Base-by-base conservation (phyloP, 2,888 invertebrate genomes). In the Drosophila hawaiiensis region DNA sequence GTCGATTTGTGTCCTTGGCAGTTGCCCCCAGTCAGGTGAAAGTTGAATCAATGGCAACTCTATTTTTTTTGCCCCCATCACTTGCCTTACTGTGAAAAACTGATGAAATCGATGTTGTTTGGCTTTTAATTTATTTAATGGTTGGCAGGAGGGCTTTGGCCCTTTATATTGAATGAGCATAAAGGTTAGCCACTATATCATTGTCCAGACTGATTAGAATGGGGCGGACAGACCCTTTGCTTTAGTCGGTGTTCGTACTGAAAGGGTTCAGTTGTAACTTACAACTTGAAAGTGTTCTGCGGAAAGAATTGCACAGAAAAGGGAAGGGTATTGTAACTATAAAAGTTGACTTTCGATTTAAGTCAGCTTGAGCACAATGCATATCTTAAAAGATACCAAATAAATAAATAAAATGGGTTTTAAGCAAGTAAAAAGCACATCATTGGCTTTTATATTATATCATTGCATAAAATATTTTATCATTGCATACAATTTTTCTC, bases 71-170 rank as follows among this genome's bases (percentile, higher is more conserved):
- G 53, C 41, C 29, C 35, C 54, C 28, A 28, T 28, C 55, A 12
- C 55, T 29, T 28, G 22, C 28, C 22, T 61, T 35, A 33, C 29
- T 31, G 49, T 49, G 25, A 41, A 56, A 62, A 65, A 52, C 53
- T 59, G 63, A 58, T 65, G 65, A 58, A 69, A 78, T 80, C 78
- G 68, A 73, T 80, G 73, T 41, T 78, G 66, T 69, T 69, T 79
- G 79, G 69, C 81, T 77, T 79, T 79, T 79, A 79, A 79, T 79
- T 79, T 79, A 80, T 79, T 79, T 79, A 79, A 79, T 79, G 79
- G 78, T 63, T 58, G 68, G 49, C 63, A 65, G 68, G 66, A 72
- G 66, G 77, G 56, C 66, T 80, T 49, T 58, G 61, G 73, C 68
- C 56, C 35, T 67, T 67, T 53, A 67, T 69, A 73, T 73, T 73